Evolutionary conservation across 2,888 invertebrate species (phyloP), one percentile per base, ranked within the genome.

Genomic region (Ypsolopha scabrella): DNA sequence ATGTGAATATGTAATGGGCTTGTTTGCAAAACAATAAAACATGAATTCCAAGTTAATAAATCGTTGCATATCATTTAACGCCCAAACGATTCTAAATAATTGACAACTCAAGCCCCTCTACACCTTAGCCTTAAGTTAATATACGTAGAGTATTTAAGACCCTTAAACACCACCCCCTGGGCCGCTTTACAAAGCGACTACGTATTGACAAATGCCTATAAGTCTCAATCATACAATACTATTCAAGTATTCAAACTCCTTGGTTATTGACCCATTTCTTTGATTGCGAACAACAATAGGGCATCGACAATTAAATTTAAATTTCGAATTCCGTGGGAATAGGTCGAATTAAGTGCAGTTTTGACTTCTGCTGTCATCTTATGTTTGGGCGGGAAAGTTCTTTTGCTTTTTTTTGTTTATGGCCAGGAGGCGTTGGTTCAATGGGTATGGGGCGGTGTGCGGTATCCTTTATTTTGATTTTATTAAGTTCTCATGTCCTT

Each of bases 161-260:
- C 58, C 67, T 63, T 64, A 65, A 67, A 66, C 55, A 62, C 60
- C 69, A 64, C 75, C 79, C 77, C 79, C 75, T 65, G 64, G 45
- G 51, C 74, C 53, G 65, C 55, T 59, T 38, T n/a, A 69, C 67
- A 72, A 71, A 61, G 65, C 67, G 54, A 63, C 60, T 57, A 58
- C 66, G 73, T 83, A 85, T 85, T 81, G 83, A 85, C 77, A 81
- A 75, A 80, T 81, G 82, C 82, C 80, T 83, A 85, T 83, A 82
- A 76, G 70, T 77, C 77, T 70, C 77, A 72, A 80, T 77, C 80
- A 75, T 80, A 83, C 82, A 83, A 83, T 70, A 60, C 60, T 63
- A 69, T 70, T 70, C 69, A 72, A 64, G 70, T 14, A 11, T 9
- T 13, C 10, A 34, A 24, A 68, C 68, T 72, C 72, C 69, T 78